Conservation (phyloP, 2,113 vertebrate species). For the Rattus rattus region DNA sequence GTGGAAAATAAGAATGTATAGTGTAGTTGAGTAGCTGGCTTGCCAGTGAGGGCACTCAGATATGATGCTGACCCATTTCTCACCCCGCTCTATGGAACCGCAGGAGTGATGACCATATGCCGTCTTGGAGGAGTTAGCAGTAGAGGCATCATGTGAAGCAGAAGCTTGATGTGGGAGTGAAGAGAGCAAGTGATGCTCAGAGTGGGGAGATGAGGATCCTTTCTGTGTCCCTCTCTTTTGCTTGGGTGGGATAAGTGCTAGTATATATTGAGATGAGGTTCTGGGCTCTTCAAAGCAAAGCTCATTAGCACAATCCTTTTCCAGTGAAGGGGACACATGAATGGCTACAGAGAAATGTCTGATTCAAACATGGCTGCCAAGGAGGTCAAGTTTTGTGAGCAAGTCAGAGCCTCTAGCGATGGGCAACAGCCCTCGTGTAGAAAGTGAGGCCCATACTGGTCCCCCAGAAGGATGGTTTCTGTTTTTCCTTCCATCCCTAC, state of each 20-base stretch:
- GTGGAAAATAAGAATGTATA: slow-evolving; percentile 84
- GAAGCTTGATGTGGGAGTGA: neutral
- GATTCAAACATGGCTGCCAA: neutral
- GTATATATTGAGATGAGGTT: neutral
- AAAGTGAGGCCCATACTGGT: too few species aligned
- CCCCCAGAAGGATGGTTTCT: too few species aligned
- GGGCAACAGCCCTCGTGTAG: neutral
- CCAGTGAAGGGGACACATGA: neutral
- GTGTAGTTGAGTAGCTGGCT: slow-evolving; percentile 76
- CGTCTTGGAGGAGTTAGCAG: slow-evolving; percentile 70
- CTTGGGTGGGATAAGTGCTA: neutral
- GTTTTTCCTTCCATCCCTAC: neutral
- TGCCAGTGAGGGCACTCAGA: slow-evolving; percentile 75
- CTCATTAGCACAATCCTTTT: neutral
- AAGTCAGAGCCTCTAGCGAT: neutral
- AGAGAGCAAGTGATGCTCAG: neutral
- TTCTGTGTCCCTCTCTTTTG: neutral
- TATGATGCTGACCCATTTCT: slow-evolving; percentile 86
- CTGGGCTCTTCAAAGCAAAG: neutral
- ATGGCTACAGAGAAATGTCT: neutral
- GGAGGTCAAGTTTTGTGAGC: neutral
- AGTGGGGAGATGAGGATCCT: neutral
- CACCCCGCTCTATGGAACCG: slow-evolving; percentile 73
- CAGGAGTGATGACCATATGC: slow-evolving; percentile 70
- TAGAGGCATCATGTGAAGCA: slow-evolving; percentile 66